Conservation (phyloP, 2,888 invertebrate genomes). For the Chrysomela aeneicollis region DNA sequence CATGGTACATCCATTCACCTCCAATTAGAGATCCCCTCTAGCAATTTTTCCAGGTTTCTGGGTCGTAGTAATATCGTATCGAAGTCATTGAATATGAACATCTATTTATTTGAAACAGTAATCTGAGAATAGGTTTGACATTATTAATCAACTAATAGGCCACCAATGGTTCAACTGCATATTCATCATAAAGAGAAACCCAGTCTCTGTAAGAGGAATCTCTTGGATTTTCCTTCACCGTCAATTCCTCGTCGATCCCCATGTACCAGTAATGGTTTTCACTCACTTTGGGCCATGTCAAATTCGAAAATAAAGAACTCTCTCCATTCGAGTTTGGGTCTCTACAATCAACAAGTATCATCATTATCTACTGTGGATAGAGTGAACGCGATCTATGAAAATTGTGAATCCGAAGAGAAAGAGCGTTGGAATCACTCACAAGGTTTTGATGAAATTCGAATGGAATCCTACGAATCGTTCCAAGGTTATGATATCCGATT, state of each 20-base stretch:
- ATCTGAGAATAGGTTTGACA: no score
- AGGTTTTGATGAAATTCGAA: conserved; percentile 25
- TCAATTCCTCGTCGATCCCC: conserved; percentile 41
- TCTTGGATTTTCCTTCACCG: conserved; percentile 36
- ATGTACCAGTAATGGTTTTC: conserved; percentile 37
- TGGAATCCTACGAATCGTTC: conserved; percentile 23
- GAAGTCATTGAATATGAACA: no score
- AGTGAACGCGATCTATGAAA: no score
- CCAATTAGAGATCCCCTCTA: no score
- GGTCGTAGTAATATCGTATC: no score
- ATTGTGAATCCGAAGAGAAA: no score
- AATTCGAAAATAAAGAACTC: conserved; percentile 27
- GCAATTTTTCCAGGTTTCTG: no score
- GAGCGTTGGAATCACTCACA: conserved; percentile 21
- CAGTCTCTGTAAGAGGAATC: conserved; percentile 37
- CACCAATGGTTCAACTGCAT: conserved; percentile 39
- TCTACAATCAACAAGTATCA: conserved; percentile 24
- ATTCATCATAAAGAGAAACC: conserved; percentile 39
- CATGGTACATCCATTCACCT: no score
- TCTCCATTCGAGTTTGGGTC: conserved; percentile 33
- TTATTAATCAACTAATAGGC: conserved; percentile 9
- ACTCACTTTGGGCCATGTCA: conserved; percentile 34
- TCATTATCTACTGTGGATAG: no score
- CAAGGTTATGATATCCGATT: conserved; percentile 24
- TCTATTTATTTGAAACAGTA: no score